Evolutionary conservation across 2,113 vertebrate species (phyloP), one percentile per base, ranked within the genome.

Genomic region (Tautogolabrus adspersus): DNA sequence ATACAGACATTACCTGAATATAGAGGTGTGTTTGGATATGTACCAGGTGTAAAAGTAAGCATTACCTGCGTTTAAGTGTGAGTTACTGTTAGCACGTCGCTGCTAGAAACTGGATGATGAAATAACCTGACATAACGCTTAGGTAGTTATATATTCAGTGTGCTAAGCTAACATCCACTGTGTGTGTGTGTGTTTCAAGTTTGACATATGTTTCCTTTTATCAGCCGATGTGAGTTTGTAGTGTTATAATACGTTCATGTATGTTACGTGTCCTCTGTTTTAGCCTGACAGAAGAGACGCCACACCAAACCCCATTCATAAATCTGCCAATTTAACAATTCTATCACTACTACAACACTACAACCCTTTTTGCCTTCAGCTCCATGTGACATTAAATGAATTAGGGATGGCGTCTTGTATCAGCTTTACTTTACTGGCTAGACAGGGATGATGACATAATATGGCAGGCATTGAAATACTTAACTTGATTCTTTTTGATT

Each of bases 31-130:
- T 63, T 3, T 69, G 2, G 68, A 6, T 15, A 11, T 38, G 2
- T 3, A 40, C 10, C 7, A 10, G 40, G 40, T 11, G 8, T 11
- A 42, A 42, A 11, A 2, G 40, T 9, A 42, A 42, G 40, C 40
- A 10, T 42, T 1, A 42, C 10, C 40, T 0, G 3, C 1, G 47
- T 19, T 49, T 6, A 49, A 19, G 15, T 8, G 0, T 37, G 12
- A 52, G 55, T 51, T 13, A 56, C 7, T 26, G 34, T 67, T 58
- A 57, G 63, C 44, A 19, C 51, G 40, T 40, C 4, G 23, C 13
- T 8, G 12, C 5, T 38, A 21, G 13, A 40, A 11, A 23, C 65
- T 34, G 30, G 46, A 19, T 75, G 80, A 86, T 81, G 86, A 87
- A 73, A 76, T 67, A 65, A 76, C 18, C 3, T 76, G 73, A 69